Evolutionary conservation across 2,113 vertebrate genomes (phyloP), one percentile per base, ranked within the genome.

Genomic region (Salvelinus fontinalis): DNA sequence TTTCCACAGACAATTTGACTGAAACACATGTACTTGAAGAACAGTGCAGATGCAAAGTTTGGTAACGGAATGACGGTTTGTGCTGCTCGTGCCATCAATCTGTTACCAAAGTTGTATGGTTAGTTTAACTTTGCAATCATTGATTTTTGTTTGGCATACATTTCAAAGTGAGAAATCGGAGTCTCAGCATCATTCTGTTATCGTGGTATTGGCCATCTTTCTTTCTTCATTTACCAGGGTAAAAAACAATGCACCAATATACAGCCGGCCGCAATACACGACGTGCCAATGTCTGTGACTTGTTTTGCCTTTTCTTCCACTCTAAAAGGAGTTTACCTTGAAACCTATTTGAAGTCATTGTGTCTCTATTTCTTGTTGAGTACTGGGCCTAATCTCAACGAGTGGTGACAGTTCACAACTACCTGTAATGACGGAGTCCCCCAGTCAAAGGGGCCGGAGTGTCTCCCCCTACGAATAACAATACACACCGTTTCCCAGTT

Each of bases 261-360:
- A 84, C 87, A 83, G 81, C 70, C 73, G 76, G 75, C 68, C 3
- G 71, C 70, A 94, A 93, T 93, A 94, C 90, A 18, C 91, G 92
- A 89, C 80, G 75, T 75, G 74, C 62, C 74, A 16, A 20, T 85
- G 87, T 87, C 85, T 89, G 87, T 85, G 89, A 73, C 85, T 78
- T 74, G 80, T 87, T 76, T 78, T 85, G 83, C 76, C 85, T 88
- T 89, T 86, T 89, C 81, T 67, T 34, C 67, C 77, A 77, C 79
- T 85, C 67, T 81, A 18, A 75, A 76, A 89, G 87, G 89, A 90
- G 88, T 93, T 92, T 89, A 92, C 91, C 87, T 92, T 85, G 77
- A 92, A 91, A 91, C 86, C 71, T 89, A 92, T 94, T 94, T 94
- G 93, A 94, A 92, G 93, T 94, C 93, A 92, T 93, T 94, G 93